Conservation (phyloP, 2,888 invertebrate genomes). For the Philereme vetulata region DNA sequence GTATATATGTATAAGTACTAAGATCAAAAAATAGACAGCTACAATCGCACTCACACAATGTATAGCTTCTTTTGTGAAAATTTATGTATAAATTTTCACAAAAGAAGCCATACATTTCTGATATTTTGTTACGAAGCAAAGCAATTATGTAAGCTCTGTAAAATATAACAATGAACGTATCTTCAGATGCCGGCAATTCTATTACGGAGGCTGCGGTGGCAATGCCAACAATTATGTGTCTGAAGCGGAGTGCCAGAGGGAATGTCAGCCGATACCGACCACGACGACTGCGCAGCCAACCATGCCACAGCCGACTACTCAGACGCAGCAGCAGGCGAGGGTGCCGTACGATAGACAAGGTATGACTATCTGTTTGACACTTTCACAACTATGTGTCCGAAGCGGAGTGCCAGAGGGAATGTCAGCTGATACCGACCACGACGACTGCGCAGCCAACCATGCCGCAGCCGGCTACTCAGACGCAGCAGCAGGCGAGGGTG, state of each 20-base stretch:
- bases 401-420: constrained; percentile 86
- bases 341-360: constrained; percentile 32
- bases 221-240: constrained; percentile 93
- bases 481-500: constrained; percentile 28
- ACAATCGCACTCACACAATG: too few relatives aligned
- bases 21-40: too few relatives aligned
- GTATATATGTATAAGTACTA: too few relatives aligned
- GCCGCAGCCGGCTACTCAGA: constrained; percentile 32
- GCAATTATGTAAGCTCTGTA: background rate
- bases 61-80: too few relatives aligned
- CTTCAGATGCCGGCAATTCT: constrained; percentile 89
- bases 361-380: constrained; percentile 3
- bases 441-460: constrained; percentile 49
- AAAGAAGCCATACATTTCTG: too few relatives aligned
- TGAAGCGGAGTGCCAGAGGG: constrained; percentile 86
- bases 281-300: constrained; percentile 56
- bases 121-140: too few relatives aligned
- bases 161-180: background rate
- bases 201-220: constrained; percentile 96
- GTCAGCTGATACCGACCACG: constrained; percentile 77
- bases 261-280: constrained; percentile 82
- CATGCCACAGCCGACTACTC: constrained; percentile 31
- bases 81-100: too few relatives aligned
- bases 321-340: constrained; percentile 29
- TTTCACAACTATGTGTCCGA: constrained; percentile 90